These are phyloP conservation scores for Coregonus ussuriensis DNA, from an alignment of 2,797 vertebrate genomes.

Conservation along the genomic window DNA sequence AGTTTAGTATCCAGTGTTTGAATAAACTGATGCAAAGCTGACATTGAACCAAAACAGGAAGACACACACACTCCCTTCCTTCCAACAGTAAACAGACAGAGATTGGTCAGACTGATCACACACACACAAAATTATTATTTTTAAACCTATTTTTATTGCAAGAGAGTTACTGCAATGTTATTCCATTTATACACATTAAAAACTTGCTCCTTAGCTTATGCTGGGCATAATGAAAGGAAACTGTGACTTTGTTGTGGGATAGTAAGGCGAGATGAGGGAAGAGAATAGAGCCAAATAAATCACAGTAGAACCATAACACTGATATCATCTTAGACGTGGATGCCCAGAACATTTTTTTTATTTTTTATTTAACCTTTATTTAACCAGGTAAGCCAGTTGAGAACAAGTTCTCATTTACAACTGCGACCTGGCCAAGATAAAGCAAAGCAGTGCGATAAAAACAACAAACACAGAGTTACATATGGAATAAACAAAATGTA, in stretches of 20 bases:
- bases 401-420: too few species aligned
- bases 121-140: too few species aligned
- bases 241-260: slow-evolving; percentile 61
- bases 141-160: background rate
- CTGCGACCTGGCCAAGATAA: too few species aligned
- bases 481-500: too few species aligned
- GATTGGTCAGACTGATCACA: background rate
- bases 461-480: too few species aligned
- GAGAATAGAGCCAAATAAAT: slow-evolving; percentile 62
- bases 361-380: too few species aligned
- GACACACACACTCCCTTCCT: slow-evolving; percentile 31
- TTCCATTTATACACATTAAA: slow-evolving; percentile 43
- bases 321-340: slow-evolving; percentile 60
- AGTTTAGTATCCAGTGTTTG: background rate
- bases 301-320: slow-evolving; percentile 43
- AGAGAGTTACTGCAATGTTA: background rate
- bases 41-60: slow-evolving; percentile 33
- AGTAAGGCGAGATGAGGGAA: slow-evolving; percentile 41
- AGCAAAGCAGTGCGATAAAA: too few species aligned
- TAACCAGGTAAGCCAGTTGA: too few species aligned
- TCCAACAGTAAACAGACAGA: slow-evolving; percentile 28
- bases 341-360: slow-evolving; percentile 41
- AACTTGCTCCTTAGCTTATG: slow-evolving; percentile 36
- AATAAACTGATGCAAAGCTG: slow-evolving; percentile 21
- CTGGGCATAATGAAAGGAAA: slow-evolving; percentile 27